These are phyloP conservation scores for Eilema griseolum DNA, from an alignment of 2,888 invertebrate species.

Conservation along the genomic window DNA sequence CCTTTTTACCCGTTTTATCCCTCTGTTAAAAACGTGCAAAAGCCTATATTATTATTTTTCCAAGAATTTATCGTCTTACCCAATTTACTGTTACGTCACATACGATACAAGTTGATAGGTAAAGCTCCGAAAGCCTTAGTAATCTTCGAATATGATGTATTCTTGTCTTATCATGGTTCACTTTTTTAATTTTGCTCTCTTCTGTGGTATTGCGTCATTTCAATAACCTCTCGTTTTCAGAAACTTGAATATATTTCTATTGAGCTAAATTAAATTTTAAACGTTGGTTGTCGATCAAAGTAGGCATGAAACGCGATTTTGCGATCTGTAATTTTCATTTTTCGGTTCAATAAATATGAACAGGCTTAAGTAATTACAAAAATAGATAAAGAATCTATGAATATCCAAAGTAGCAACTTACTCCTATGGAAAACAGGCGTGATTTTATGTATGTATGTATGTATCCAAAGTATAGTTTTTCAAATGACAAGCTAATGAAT, in stretches of 20 bases:
- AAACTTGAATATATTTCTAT: neutral
- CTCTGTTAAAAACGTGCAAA: conserved; percentile 55
- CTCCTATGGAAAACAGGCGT: too few species aligned
- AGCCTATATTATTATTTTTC: conserved; percentile 40
- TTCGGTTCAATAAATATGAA: neutral
- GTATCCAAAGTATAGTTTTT: neutral
- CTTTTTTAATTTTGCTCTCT: neutral
- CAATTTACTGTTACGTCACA: conserved; percentile 36
- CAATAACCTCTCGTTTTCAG: neutral
- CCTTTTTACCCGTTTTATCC: conserved; percentile 50
- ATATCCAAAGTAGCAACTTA: too few species aligned
- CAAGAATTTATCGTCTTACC: conserved; percentile 25
- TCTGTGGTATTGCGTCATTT: neutral
- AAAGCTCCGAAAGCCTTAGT: conserved; percentile 22
- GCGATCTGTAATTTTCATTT: neutral
- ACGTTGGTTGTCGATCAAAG: neutral
- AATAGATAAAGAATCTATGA: neutral
- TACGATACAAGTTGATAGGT: conserved; percentile 12
- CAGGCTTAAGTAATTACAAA: neutral
- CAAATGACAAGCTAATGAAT: conserved; percentile 16
- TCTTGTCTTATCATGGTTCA: conserved; percentile 28
- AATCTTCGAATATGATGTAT: conserved; percentile 26
- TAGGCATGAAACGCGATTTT: neutral
- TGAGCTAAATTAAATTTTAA: neutral
- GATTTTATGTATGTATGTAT: too few species aligned